Conservation (phyloP, 1,140 invertebrate species). For the Brachionus calyciflorus region DNA sequence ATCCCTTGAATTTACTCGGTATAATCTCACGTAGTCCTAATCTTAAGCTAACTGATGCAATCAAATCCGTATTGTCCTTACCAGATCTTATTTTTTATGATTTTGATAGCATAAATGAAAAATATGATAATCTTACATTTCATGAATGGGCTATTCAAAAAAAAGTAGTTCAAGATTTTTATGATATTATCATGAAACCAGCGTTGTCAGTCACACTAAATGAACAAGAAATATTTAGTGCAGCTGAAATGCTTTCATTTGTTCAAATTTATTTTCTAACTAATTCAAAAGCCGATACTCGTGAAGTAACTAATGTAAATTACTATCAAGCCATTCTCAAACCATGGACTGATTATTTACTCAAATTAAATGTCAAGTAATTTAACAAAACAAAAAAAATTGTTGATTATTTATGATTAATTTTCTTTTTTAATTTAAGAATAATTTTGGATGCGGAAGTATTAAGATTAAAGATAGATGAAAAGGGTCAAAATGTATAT, state of each 20-base stretch:
- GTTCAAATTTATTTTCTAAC: conserved; percentile 48
- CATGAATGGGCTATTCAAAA: conserved; percentile 33
- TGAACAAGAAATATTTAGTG: conserved; percentile 40
- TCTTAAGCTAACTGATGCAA: conserved; percentile 28
- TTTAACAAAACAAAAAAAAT: not conserved
- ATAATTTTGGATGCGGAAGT: not conserved
- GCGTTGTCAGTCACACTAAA: conserved; percentile 47
- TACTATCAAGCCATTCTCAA: conserved; percentile 45
- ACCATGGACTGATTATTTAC: conserved; percentile 41
- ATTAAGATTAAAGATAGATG: conserved; percentile 6
- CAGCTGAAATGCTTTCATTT: conserved; percentile 48
- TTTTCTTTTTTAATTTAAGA: not conserved
- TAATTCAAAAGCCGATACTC: conserved; percentile 42
- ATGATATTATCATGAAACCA: conserved; percentile 47
- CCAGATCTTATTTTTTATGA: conserved; percentile 44
- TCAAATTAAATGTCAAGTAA: conserved; percentile 35
- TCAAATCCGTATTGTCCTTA: not conserved
- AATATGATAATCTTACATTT: conserved; percentile 46
- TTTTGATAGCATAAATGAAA: conserved; percentile 40
- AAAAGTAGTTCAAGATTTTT: conserved; percentile 44
- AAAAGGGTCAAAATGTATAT: conserved; percentile 12
- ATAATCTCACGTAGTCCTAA: conserved; percentile 46
- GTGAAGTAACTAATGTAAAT: conserved; percentile 40
- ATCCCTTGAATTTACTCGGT: conserved; percentile 47
- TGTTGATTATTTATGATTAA: not conserved